Base-by-base conservation (phyloP, 2,888 invertebrate species). In the Chaitophorus viminalis region DNA sequence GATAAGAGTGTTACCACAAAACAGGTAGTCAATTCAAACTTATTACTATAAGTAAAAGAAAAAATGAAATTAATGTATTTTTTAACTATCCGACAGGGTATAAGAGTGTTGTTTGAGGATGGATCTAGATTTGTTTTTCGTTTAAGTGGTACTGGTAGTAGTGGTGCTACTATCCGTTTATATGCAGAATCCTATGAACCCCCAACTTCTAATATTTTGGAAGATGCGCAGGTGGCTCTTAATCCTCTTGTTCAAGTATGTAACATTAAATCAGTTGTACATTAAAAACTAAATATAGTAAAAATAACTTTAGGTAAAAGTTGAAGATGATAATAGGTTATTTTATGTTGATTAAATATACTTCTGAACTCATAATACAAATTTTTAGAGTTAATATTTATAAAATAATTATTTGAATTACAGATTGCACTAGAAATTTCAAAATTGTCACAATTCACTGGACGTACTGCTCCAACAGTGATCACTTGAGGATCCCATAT, bases 141-240 rank as follows among this genome's bases (percentile, higher is more conserved):
- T 75, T 93, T 99, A 89, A 99, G 99, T 91, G 99, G 99, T 33
- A 99, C 99, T 0, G 99, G 99, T 89, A 99, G 99, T 91, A 96
- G 96, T 70, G 99, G 99, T 0, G 99, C 99, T 39, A 99, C 99
- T 3, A 96, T 99, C 90, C 94, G 99, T 78, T 91, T 99, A 84
- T 99, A 99, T 92, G 95, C 98, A 89, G 99, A 99, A 92, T 97
- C 97, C 89, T 98, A 97, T 92, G 97, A 98, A 90, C 93, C 94
- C 39, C 94, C 94, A 89, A 89, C 90, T 25, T 89, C 90, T 25
- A 94, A 95, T 90, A 94, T 94, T 21, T 90, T 93, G 18, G 93
- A 94, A 0, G 94, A 94, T 90, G 94, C 95, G 0, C 94, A 95
- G 90, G 92, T 92, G 90, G 90, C 89, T 89, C 92, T 99, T 90